These are phyloP conservation scores for Onchidella celtica DNA, from an alignment of 2,888 invertebrate species.

Conservation along the genomic window DNA sequence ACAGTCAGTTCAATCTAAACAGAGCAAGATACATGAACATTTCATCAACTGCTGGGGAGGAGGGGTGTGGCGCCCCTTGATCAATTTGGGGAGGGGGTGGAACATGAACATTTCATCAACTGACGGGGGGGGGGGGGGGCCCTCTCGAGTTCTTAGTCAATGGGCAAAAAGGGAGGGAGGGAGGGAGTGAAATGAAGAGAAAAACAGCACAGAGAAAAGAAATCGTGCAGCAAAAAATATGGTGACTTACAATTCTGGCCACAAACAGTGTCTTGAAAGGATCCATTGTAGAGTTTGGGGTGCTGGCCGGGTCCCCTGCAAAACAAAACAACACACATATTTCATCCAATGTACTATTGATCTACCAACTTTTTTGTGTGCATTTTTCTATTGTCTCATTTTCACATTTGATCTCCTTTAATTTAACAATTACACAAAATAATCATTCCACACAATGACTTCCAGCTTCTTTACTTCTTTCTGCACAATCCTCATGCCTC, in stretches of 20 bases:
- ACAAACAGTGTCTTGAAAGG: constrained; percentile 98
- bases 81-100: too few species aligned
- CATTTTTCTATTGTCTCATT: too few species aligned
- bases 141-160: too few species aligned
- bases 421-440: neutral
- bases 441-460: neutral
- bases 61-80: too few species aligned
- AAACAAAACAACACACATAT: neutral
- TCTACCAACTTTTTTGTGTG: too few species aligned
- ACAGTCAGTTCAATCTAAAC: too few species aligned
- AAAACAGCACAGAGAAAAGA: neutral
- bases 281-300: constrained; percentile 90
- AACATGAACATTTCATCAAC: too few species aligned
- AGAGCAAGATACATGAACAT: too few species aligned
- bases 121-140: too few species aligned
- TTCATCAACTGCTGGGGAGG: too few species aligned
- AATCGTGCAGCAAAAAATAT: neutral
- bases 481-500: neutral
- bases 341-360: too few species aligned
- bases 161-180: constrained; percentile 21
- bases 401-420: too few species aligned
- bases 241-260: constrained; percentile 92
- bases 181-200: constrained; percentile 33
- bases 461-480: neutral
- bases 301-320: constrained; percentile 92